A percentile compares a stretch with the other conserved stretches of the same genome.
phyloP scores from a whole-genome alignment of 2,113 vertebrate genomes.

The Neodon shergylaensis region DNA sequence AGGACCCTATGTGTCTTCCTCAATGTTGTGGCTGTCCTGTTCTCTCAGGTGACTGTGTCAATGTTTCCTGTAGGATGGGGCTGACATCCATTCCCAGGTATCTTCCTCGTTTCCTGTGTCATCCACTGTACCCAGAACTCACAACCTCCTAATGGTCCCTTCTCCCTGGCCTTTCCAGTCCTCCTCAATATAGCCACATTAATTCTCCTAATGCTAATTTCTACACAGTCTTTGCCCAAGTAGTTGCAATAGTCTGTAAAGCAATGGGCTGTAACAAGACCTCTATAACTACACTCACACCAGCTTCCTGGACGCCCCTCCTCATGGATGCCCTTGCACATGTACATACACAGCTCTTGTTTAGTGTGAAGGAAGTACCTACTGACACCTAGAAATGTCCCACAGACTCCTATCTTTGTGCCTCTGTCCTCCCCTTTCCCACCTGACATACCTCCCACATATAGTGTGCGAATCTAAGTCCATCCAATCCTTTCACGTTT shows the following conservation, averaged over 20 bases:
- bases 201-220: not conserved
- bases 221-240: not conserved
- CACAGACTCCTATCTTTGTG: not conserved
- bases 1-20: not conserved
- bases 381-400: not conserved
- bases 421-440: not conserved
- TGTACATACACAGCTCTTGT: not conserved
- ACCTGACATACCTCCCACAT: not conserved
- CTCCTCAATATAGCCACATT: not conserved
- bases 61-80: not conserved
- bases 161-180: not conserved
- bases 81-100: accelerated
- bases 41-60: not conserved
- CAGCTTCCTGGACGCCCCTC: not conserved
- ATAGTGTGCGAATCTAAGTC: not conserved
- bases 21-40: not conserved
- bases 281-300: not conserved
- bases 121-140: not conserved
- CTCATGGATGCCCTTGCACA: accelerated
- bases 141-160: not conserved
- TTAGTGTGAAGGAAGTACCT: not conserved
- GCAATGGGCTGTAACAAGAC: not conserved
- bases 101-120: not conserved
- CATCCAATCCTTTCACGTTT: not conserved
- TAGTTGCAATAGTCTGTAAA: not conserved